These are phyloP conservation scores for Agrypnus murinus DNA, from an alignment of 2,888 invertebrate genomes.

Conservation along the genomic window DNA sequence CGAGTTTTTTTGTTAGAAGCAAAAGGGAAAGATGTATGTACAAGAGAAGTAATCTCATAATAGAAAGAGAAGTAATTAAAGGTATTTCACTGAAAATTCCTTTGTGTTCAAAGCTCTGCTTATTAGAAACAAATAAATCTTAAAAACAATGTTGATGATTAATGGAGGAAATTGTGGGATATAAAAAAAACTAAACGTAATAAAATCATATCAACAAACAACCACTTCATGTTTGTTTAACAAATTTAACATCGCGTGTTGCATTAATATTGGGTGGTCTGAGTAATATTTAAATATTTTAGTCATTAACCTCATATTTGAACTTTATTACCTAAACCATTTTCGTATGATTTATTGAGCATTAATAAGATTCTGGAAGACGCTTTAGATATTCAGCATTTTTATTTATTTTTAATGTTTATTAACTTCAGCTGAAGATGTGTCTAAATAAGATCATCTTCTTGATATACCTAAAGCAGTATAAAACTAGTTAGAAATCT, in stretches of 20 bases:
- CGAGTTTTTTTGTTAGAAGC: too few relatives aligned
- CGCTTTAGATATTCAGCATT: not conserved
- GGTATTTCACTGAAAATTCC: too few relatives aligned
- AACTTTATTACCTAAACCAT: not conserved
- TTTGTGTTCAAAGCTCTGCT: too few relatives aligned
- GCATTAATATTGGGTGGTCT: not conserved
- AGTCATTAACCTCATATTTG: not conserved
- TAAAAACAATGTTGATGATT: too few relatives aligned
- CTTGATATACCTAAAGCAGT: conserved; percentile 18
- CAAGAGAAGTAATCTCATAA: too few relatives aligned
- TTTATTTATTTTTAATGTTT: not conserved
- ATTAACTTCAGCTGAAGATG: too few relatives aligned
- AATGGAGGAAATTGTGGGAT: too few relatives aligned
- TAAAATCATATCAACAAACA: not conserved
- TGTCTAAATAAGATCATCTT: not conserved
- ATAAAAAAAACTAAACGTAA: too few relatives aligned
- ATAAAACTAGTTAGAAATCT: conserved; percentile 60
- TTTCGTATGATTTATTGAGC: not conserved
- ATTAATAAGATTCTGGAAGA: not conserved
- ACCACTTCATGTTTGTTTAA: not conserved
- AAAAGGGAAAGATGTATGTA: too few relatives aligned
- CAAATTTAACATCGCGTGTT: not conserved
- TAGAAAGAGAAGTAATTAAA: too few relatives aligned
- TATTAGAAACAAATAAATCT: too few relatives aligned
- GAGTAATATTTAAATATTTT: not conserved